Base-by-base conservation (phyloP, 2,113 vertebrate species). In the Centropus unirufus region DNA sequence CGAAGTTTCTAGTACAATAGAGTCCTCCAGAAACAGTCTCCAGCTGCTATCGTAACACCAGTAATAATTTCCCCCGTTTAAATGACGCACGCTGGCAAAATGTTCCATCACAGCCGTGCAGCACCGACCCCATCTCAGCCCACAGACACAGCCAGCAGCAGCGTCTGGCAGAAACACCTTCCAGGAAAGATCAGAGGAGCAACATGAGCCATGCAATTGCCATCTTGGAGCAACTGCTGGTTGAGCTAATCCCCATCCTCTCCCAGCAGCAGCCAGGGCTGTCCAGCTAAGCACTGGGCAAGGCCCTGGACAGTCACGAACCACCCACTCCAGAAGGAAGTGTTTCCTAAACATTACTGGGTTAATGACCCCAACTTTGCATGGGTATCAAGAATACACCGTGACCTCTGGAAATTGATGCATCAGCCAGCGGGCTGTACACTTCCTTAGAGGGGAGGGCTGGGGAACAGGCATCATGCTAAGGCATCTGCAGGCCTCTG, bases 121-220 rank as follows among this genome's bases (percentile, higher is more conserved):
- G 83, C 63, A 39, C 55, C 0, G 1, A 90, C 44, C 57, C 32
- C 0, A 0, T 17, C 40, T 9, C 5, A 24, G 66, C 83, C 67
- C 54, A 21, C 46, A 27, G 39, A 47, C 51, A 10, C 0, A 6
- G 44, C 59, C 79, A 46, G 55, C 55, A 51, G 54, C 78, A 49
- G 0, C 0, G 30, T 19, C 55, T 55, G 68, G 29, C 91, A 76
- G 8, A 61, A 74, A 36, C 3, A 3, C 21, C 89, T 54, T 73
- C 68, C 74, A 81, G 61, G 7, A 36, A 78, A 54, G n/a, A 79
- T 8, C 8, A 18, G 49, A 62, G 55, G 51, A 87, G 17, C 20
- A 57, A 75, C 79, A 47, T 9, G 59, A 52, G 51, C 5, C 6
- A 6, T 16, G 26, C 11, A 26, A 39, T 26, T 17, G 36, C 15